phyloP scores from a whole-genome alignment of 2,888 invertebrate species.

The Drosophila bunnanda region DNA sequence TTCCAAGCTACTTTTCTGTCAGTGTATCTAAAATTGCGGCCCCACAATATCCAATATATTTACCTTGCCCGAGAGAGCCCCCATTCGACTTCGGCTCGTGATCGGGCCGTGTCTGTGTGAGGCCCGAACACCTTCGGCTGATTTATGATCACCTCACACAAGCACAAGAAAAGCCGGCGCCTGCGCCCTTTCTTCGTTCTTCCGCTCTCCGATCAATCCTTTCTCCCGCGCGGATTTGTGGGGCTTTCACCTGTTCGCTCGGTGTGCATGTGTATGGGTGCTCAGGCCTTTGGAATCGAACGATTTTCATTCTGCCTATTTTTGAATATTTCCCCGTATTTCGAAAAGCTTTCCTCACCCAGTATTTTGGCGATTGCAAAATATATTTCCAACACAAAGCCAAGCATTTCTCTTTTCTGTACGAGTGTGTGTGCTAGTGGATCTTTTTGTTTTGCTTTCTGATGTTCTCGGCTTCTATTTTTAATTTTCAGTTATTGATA shows the following conservation, averaged over 20 bases:
- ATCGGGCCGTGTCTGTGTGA: slow-evolving; percentile 14
- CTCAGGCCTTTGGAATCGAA: slow-evolving; percentile 20
- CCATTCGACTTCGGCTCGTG: slow-evolving; percentile 11
- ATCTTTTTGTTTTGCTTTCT: slow-evolving; percentile 48
- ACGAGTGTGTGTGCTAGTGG: slow-evolving; percentile 28
- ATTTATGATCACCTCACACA: slow-evolving; percentile 20
- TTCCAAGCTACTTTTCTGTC: neutral
- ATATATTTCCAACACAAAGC: slow-evolving; percentile 38
- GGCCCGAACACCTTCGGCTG: slow-evolving; percentile 16
- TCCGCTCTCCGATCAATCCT: slow-evolving; percentile 21
- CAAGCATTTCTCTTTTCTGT: slow-evolving; percentile 26
- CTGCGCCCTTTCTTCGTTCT: slow-evolving; percentile 30
- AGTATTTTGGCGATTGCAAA: slow-evolving; percentile 52
- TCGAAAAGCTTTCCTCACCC: slow-evolving; percentile 44
- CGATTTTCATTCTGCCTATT: slow-evolving; percentile 29
- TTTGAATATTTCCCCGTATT: slow-evolving; percentile 53
- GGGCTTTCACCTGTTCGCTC: slow-evolving; percentile 40
- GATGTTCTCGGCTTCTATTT: slow-evolving; percentile 64
- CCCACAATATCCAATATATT: slow-evolving; percentile 6
- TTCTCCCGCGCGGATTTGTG: slow-evolving; percentile 9
- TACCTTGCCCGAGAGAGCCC: neutral
- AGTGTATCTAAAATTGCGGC: slow-evolving; percentile 26
- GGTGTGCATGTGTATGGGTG: slow-evolving; percentile 24
- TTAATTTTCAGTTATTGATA: slow-evolving; percentile 81
- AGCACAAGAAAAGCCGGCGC: slow-evolving; percentile 22